Conservation (phyloP, 2,113 vertebrate species). For the Psettodes erumei region DNA sequence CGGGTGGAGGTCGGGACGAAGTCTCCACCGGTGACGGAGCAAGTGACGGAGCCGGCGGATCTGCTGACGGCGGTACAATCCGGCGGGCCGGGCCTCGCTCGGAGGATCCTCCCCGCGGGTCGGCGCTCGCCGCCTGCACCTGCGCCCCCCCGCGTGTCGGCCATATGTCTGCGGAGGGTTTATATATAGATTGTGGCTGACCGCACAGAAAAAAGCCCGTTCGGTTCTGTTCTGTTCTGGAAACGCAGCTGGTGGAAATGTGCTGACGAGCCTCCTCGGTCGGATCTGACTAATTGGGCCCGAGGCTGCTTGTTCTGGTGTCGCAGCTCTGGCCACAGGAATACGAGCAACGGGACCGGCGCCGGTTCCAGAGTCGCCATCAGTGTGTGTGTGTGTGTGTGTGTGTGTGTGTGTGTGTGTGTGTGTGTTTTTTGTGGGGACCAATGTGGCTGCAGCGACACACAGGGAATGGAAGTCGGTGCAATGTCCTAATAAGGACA, state of each 20-base stretch:
- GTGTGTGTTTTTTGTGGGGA: neutral
- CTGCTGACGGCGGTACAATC: conserved; percentile 12
- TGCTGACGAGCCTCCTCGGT: neutral
- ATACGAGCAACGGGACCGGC: too few species aligned
- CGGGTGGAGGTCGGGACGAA: neutral
- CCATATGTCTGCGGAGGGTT: conserved; percentile 2
- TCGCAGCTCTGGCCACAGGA: neutral
- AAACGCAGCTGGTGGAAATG: neutral
- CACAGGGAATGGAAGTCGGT: too few species aligned
- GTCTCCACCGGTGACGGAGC: neutral
- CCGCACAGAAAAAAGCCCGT: neutral
- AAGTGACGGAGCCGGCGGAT: neutral
- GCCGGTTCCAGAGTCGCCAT: too few species aligned
- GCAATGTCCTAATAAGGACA: too few species aligned
- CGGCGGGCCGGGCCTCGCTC: neutral
- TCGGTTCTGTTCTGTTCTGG: neutral
- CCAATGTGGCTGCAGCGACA: neutral
- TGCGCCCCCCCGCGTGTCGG: neutral
- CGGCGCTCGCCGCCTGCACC: neutral
- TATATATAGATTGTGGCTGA: conserved; percentile 12
- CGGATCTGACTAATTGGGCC: neutral
- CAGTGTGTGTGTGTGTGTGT: conserved; percentile 14
- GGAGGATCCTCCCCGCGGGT: conserved; percentile 10
- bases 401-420: neutral
- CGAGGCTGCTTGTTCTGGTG: neutral